Evolutionary conservation across 2,888 invertebrate genomes (phyloP).

Genomic region (Chalcosyrphus nemorum): DNA sequence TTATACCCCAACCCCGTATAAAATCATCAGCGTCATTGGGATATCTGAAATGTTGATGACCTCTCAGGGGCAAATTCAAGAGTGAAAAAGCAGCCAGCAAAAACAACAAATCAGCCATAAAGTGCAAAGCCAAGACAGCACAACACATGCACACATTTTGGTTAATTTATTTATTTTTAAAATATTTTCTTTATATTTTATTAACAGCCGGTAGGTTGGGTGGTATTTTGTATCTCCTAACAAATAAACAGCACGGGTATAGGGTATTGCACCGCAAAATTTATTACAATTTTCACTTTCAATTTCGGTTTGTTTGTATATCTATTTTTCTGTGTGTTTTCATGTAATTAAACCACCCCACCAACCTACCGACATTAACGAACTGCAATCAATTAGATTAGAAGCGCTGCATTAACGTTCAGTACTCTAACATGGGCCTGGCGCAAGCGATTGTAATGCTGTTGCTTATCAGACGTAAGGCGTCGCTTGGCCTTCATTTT

Average conservation of each 20-base stretch:
- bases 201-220: constrained; percentile 21
- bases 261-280: constrained; percentile 23
- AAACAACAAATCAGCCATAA: constrained; percentile 20
- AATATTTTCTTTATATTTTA: constrained; percentile 5
- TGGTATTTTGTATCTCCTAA: constrained; percentile 1
- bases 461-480: constrained; percentile 10
- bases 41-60: constrained; percentile 65
- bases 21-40: constrained; percentile 57
- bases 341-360: constrained; percentile 1
- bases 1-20: constrained; percentile 30
- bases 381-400: constrained; percentile 12
- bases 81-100: constrained; percentile 4
- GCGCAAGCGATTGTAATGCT: neutral
- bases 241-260: no score
- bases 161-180: constrained; percentile 31
- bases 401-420: constrained; percentile 7
- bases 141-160: constrained; percentile 37
- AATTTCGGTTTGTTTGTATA: constrained; percentile 17
- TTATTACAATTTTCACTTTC: constrained; percentile 64
- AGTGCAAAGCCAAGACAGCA: constrained; percentile 14
- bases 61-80: constrained; percentile 60
- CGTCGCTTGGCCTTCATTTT: constrained; percentile 2
- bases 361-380: neutral
- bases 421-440: neutral
- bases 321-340: constrained; percentile 13